These are phyloP conservation scores for Cheirogaleus major DNA, from an alignment of 2,797 vertebrate species.

Conservation along the genomic window DNA sequence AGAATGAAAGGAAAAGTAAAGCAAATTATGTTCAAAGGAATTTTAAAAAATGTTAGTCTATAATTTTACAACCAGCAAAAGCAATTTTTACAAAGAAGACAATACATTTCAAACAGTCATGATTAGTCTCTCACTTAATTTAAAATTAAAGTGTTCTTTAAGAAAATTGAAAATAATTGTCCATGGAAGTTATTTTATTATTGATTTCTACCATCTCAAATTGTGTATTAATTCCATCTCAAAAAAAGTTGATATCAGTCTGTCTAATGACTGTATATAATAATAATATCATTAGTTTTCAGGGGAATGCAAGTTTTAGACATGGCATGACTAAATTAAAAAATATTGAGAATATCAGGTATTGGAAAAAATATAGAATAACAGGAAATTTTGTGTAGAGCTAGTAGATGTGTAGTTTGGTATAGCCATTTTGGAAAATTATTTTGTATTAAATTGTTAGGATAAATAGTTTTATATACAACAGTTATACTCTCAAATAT, in stretches of 20 bases:
- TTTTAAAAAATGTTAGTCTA: not conserved
- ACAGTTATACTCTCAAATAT: not conserved
- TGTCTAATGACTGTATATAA: not conserved
- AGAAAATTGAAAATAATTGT: not conserved
- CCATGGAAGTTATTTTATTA: not conserved
- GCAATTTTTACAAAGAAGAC: not conserved
- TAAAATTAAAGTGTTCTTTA: not conserved
- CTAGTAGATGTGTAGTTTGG: not conserved
- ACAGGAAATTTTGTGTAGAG: not conserved
- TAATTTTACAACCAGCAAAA: not conserved
- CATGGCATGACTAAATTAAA: not conserved
- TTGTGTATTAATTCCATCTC: not conserved
- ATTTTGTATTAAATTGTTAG: not conserved
- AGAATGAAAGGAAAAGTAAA: not conserved
- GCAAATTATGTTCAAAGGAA: not conserved
- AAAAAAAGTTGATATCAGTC: not conserved
- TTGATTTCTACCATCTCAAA: not conserved
- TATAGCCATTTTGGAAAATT: not conserved
- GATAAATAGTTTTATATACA: not conserved
- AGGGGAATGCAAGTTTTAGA: not conserved
- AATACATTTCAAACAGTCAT: not conserved
- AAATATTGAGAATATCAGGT: not conserved
- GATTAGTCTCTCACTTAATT: not conserved
- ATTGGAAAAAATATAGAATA: not conserved
- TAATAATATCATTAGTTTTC: not conserved